Evolutionary conservation across 2,888 invertebrate genomes (phyloP), one percentile per base, ranked within the genome.

Genomic region (Plusia festucae): DNA sequence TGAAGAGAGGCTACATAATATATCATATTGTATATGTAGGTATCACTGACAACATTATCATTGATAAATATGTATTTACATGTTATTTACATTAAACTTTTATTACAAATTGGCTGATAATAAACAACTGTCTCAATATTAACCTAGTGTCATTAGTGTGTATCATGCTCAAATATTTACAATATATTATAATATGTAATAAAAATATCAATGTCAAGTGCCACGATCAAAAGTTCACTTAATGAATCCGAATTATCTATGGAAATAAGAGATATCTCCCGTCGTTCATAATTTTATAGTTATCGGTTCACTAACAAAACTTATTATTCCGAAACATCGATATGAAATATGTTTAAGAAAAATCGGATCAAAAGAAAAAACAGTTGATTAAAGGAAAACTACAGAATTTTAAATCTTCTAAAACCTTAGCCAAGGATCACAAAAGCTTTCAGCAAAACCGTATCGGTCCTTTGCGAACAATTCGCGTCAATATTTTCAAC

Each of bases 111-210:
- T n/a, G 40, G 3, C 7, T 40, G 40, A 40, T 40, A 40, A n/a
- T 40, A n/a, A 40, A 1, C n/a, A 40, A n/a, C 40, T 40, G 40
- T 40, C 6, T 40, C n/a, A n/a, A 15, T 13, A n/a, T 40, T 40
- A n/a, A 40, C 40, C n/a, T n/a, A 40, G n/a, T 15, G 34, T 34
- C 15, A 34, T 30, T 30, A 34, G 13, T 40, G 34, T 34, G 7
- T 40, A n/a, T n/a, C n/a, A n/a, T n/a, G n/a, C n/a, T 40, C 40
- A 40, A 40, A 40, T 40, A 40, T 40, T 40, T 40, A 40, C 40
- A 40, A n/a, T 4, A 3, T n/a, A n/a, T n/a, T n/a, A n/a, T n/a
- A n/a, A n/a, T n/a, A 34, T 15, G 15, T 34, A 34, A 15, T 34
- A 34, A 40, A 40, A 40, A 40, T 40, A n/a, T n/a, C 34, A 34